Evolutionary conservation across 1,140 invertebrate species (phyloP).

Genomic region (Heliothis virescens): DNA sequence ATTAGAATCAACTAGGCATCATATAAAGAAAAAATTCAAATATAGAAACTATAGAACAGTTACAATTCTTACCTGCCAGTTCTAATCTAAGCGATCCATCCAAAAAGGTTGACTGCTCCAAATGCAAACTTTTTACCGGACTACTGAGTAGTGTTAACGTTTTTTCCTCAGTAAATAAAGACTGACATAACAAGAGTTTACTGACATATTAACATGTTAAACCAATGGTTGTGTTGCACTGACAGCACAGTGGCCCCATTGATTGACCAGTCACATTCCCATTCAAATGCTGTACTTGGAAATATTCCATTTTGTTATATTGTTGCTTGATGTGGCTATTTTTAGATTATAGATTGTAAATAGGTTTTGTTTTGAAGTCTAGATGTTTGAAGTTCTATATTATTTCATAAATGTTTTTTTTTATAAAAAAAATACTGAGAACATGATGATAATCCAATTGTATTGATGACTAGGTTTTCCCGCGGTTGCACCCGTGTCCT

Average conservation of each 20-base stretch:
- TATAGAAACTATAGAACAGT: too few relatives aligned
- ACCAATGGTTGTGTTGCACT: conserved; percentile 33
- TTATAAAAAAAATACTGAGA: too few relatives aligned
- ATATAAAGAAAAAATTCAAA: neutral
- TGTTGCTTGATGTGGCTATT: conserved; percentile 1
- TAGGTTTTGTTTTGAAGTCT: conserved; percentile 2
- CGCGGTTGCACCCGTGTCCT: too few relatives aligned
- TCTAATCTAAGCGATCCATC: too few relatives aligned
- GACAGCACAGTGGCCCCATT: conserved; percentile 34
- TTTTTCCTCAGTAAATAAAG: conserved; percentile 27
- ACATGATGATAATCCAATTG: too few relatives aligned
- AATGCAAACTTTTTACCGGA: neutral
- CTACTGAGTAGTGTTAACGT: neutral
- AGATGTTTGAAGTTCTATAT: too few relatives aligned
- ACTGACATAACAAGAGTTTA: conserved; percentile 49
- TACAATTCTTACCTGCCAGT: neutral
- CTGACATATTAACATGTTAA: conserved; percentile 48
- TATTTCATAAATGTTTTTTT: too few relatives aligned
- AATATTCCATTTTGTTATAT: conserved; percentile 37
- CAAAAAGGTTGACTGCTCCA: neutral
- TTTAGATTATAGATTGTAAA: conserved; percentile 17
- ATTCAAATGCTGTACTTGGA: conserved; percentile 44
- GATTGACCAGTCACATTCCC: conserved; percentile 37
- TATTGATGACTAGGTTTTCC: too few relatives aligned
- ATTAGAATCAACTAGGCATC: neutral